Base-by-base conservation (phyloP, 2,113 vertebrate genomes). In the Hypomesus transpacificus region DNA sequence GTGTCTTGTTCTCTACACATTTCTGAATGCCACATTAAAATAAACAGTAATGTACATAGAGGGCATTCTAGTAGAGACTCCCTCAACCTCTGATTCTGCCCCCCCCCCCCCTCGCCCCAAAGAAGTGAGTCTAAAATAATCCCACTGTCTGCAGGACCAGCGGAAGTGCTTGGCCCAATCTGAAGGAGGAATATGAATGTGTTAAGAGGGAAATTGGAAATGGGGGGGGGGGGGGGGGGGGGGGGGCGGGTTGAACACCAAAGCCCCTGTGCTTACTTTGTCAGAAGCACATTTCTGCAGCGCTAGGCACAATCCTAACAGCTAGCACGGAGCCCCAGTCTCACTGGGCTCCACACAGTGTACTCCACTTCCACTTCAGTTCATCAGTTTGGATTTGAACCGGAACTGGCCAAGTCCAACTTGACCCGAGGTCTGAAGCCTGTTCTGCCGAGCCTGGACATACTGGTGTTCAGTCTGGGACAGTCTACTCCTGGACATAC, bases 201-300 rank as follows among this genome's bases (percentile, higher is more conserved):
- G 70, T 54, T 71, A 46, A 81, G 75, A 54, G 75, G 85, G 67
- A 82, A 76, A 83, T 82, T 86, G 82, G 86, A 87, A 87, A 87
- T 73, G 68, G 79, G 78, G 34, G 82, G 77, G 31, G 31, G 31
- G 4, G 31, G 31, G 31, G 82, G 77, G 31, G 68, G 79, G 78
- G 34, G 82, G 77, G 31, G 31, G 31, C 31, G 31, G 31, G 31
- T 28, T 86, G 83, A 87, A 81, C 83, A 85, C 84, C 76, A 81
- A 84, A 87, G 76, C 77, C 78, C 69, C 73, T 61, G 78, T 88
- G 87, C 88, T 87, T 81, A 86, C 85, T 80, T 78, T 71, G 14
- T 87, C 84, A 86, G 78, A 87, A 91, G 82, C 14, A 67, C 70
- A 18, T 74, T 87, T 87, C 76, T 90, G 90, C 90, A 87, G 82